Percentiles rank a stretch among this genome's conserved stretches.
phyloP scores from a whole-genome alignment of 2,113 vertebrate species.

The Xenus cinereus region DNA sequence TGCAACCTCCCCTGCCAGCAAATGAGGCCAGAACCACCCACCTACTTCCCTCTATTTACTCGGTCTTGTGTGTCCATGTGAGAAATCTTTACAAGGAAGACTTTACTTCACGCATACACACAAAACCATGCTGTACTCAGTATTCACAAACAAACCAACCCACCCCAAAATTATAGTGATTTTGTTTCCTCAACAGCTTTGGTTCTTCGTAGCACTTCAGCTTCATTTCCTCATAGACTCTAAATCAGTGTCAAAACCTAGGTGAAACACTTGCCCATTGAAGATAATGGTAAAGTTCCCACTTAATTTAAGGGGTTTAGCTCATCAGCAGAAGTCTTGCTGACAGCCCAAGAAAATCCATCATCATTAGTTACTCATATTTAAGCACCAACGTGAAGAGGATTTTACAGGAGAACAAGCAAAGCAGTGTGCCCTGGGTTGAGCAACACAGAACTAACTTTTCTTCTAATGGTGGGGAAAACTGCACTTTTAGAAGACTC shows the following conservation, averaged over 20 bases:
- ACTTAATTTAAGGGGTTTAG: background rate
- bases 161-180: background rate
- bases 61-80: background rate
- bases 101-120: background rate
- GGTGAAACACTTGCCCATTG: background rate
- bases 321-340: background rate
- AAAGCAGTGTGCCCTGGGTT: background rate
- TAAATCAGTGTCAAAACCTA: background rate
- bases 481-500: too few relatives aligned
- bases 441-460: too few relatives aligned
- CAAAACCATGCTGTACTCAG: background rate
- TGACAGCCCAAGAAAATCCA: background rate
- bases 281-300: background rate
- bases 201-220: background rate
- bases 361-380: background rate
- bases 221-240: background rate
- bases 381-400: background rate
- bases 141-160: background rate
- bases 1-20: background rate
- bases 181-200: background rate
- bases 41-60: background rate
- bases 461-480: too few relatives aligned
- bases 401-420: background rate
- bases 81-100: background rate
- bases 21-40: background rate